Percentiles rank a stretch among this genome's conserved stretches.
Conservation (phyloP, 2,888 invertebrate species). For the Meiosimyza decipiens region DNA sequence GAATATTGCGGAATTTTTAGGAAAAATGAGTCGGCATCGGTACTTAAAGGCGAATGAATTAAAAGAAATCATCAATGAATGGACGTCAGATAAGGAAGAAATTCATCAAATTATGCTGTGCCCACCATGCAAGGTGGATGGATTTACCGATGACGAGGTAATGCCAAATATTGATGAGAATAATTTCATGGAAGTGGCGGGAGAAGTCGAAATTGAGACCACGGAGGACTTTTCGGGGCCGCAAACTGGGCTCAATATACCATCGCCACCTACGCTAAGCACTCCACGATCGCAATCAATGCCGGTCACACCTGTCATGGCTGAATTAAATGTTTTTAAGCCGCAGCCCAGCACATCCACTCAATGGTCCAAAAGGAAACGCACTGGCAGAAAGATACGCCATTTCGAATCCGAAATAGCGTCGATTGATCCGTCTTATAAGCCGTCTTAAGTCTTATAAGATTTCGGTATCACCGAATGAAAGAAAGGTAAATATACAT, state of each 20-base stretch:
- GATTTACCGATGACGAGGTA: not conserved
- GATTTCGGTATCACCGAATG: not conserved
- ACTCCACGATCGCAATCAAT: conserved; percentile 1
- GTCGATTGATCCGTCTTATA: not conserved
- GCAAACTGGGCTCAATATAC: not conserved
- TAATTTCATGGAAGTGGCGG: not conserved
- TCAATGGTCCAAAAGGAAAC: too few relatives aligned
- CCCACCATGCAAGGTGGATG: not conserved
- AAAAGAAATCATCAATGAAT: not conserved
- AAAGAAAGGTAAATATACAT: conserved; percentile 1
- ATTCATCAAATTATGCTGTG: too few relatives aligned
- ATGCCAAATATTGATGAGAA: not conserved
- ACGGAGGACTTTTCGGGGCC: too few relatives aligned
- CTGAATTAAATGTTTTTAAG: not conserved
- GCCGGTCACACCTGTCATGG: not conserved
- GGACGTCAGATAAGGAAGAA: not conserved
- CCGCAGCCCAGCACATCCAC: too few relatives aligned
- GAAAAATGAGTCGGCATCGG: not conserved
- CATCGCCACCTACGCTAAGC: not conserved
- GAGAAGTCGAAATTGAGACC: not conserved
- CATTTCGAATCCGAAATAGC: too few relatives aligned
- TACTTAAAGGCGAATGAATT: not conserved
- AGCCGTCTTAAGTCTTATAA: not conserved
- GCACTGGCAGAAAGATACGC: too few relatives aligned
- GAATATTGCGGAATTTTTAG: not conserved